Evolutionary conservation across 2,113 vertebrate genomes (phyloP), one percentile per base, ranked within the genome.

Genomic region (Fregetta grallaria): DNA sequence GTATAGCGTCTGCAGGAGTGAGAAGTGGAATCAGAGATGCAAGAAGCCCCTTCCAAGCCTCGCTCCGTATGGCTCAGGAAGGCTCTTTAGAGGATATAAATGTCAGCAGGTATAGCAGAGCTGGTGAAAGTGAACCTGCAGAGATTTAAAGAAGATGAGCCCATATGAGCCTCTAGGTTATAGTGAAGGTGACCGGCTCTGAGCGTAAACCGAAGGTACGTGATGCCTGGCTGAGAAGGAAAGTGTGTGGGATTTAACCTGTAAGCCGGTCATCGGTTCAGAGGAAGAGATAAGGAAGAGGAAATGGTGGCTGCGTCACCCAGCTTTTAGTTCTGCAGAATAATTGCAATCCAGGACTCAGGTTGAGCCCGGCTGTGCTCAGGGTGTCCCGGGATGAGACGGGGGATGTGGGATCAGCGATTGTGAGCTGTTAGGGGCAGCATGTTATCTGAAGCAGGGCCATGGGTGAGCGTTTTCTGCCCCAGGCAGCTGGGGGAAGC

Each of bases 221-320:
- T 1, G 25, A 3, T 2, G 30, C 22, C 15, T 34, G n/a, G 3
- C 36, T 2, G 5, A 21, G 67, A 15, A 52, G 70, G 26, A 63
- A 15, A 68, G 30, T 0, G 11, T 0, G 1, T 23, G 75, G 56
- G 65, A 32, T 81, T 52, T 45, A 59, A 49, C 32, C 62, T 15
- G 17, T 38, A 18, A 82, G 63, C 58, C 3, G 3, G 14, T 34
- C 20, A 30, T 11, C 1, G 1, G 14, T 9, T n/a, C 38, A 10
- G 56, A 50, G 63, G 67, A 22, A 21, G 38, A 47, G 62, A 47
- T 36, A 2, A 29, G 70, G 82, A 55, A 30, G 59, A 72, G 47
- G 53, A n/a, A 79, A 26, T 1, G 42, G 59, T 2, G 0, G 27
- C 27, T 2, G 1, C 4, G 2, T 52, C 19, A 0, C 38, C 34